Base-by-base conservation (phyloP, 1,140 invertebrate genomes). In the Hestina assimilis region DNA sequence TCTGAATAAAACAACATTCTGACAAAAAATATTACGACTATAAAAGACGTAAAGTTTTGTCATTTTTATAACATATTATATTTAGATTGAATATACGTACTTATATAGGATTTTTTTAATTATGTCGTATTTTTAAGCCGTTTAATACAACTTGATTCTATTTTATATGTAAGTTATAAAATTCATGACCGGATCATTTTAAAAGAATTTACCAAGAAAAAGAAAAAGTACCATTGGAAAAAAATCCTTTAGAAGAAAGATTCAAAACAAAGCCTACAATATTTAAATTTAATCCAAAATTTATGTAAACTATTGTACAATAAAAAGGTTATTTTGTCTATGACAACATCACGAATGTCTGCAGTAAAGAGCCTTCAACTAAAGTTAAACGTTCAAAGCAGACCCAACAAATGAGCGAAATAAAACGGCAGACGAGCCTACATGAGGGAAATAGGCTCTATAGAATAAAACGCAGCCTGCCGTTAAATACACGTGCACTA, bases 401-500 rank as follows among this genome's bases (percentile, higher is more conserved):
- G 29, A 43, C 31, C 23, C 38, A 51, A 51, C 40, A 51, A 59
- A 43, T 38, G 40, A 59, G 29, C 28, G 28, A 47, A 31, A 58
- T 52, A 38, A 58, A 50, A 48, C 48, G 35, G 31, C 17, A 43
- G 38, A 63, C 43, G 29, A 35, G 33, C 31, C 35, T 46, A 31
- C 45, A 35, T 40, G 43, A 26, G 43, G 43, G 15, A 26, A 63
- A 63, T 63, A 52, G 48, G 54, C 24, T 9, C 38, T 35, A 48
- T 43, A 47, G 43, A 28, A 43, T 55, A 56, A 59, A 81, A 75
- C 63, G 66, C 72, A 82, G 69, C 58, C 53, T 52, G 63, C 63
- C 71, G 63, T 82, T 69, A 79, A 76, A 61, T 64, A 73, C 82
- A 85, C 77, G 72, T 80, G 82, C 28, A 48, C 14, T 54, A 38